Percentiles rank a stretch among this genome's conserved stretches.
Conservation (phyloP, 2,797 vertebrate species). For the Smutsia gigantea region DNA sequence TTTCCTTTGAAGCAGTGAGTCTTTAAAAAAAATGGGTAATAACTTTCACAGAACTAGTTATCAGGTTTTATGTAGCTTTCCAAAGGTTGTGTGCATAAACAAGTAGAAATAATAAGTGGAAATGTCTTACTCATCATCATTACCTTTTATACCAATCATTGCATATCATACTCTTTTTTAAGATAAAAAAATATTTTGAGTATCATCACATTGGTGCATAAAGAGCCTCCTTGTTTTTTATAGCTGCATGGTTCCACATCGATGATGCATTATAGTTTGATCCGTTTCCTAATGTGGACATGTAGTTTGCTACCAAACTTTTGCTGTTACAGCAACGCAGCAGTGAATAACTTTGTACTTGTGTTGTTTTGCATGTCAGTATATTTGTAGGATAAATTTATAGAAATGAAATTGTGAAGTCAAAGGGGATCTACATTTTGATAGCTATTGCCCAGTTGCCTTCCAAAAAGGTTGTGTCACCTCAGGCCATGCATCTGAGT, state of each 20-base stretch:
- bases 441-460: background rate
- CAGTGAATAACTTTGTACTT: background rate
- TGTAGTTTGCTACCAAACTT: background rate
- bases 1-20: background rate
- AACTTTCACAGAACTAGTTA: background rate
- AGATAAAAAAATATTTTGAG: background rate
- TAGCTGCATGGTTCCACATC: background rate
- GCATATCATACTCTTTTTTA: background rate
- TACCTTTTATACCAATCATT: background rate
- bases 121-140: background rate
- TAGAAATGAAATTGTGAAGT: background rate
- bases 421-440: background rate
- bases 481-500: background rate
- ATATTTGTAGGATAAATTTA: background rate
- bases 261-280: background rate
- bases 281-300: background rate
- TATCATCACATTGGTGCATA: background rate
- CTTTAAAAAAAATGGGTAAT: background rate
- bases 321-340: background rate
- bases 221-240: background rate
- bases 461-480: background rate
- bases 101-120: background rate
- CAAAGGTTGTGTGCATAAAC: background rate
- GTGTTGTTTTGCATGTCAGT: background rate
- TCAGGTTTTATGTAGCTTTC: background rate